These are phyloP conservation scores for Microplitis demolitor DNA, from an alignment of 1,140 invertebrate genomes.

Conservation along the genomic window DNA sequence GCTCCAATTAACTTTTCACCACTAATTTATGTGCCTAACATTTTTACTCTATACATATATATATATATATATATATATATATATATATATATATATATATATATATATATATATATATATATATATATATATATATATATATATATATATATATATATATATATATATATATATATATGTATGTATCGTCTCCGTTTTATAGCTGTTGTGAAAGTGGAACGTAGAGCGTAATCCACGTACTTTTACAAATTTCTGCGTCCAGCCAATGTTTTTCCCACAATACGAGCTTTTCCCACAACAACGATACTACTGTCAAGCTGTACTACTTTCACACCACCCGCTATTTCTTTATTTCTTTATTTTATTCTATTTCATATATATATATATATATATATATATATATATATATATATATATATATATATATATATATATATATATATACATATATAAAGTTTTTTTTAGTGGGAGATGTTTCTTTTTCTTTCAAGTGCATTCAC, in stretches of 20 bases:
- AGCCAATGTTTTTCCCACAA: no score
- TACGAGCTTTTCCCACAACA: background rate
- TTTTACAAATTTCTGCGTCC: slow-evolving; percentile 18
- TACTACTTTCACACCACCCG: slow-evolving; percentile 7
- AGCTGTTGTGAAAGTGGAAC: no score
- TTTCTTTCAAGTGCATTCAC: slow-evolving; percentile 8
- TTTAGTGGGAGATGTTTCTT: background rate
- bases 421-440: background rate
- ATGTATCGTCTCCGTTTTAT: background rate
- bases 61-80: slow-evolving; percentile 26
- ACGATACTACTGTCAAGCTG: slow-evolving; percentile 5
- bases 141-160: background rate
- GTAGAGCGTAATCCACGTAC: background rate
- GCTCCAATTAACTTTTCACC: slow-evolving; percentile 55
- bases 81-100: slow-evolving; percentile 25
- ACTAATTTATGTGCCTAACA: slow-evolving; percentile 48
- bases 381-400: background rate
- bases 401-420: slow-evolving; percentile 6
- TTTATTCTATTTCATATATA: background rate
- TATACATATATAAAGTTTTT: slow-evolving; percentile 10
- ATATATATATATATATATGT: background rate
- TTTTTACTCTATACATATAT: slow-evolving; percentile 12
- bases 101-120: background rate
- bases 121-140: slow-evolving; percentile 27
- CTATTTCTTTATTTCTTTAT: slow-evolving; percentile 1